phyloP scores from a whole-genome alignment of 2,797 vertebrate genomes.

The Loriculus beryllinus region DNA sequence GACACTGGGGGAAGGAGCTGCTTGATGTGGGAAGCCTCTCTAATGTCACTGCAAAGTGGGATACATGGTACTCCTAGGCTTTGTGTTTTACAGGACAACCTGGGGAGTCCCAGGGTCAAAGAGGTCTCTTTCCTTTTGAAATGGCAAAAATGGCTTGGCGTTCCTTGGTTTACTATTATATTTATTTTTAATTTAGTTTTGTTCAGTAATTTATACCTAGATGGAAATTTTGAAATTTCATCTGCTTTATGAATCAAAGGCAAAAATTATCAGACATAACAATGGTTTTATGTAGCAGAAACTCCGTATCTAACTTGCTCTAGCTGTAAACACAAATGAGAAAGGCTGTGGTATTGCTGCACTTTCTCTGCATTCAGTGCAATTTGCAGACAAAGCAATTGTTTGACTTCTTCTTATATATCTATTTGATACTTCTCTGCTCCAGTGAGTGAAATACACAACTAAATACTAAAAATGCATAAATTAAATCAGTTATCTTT shows the following conservation, averaged over 20 bases:
- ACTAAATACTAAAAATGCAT: background rate
- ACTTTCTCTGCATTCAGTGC: background rate
- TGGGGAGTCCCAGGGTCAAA: background rate
- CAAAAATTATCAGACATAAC: background rate
- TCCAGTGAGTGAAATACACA: background rate
- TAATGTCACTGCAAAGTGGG: background rate
- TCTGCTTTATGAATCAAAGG: background rate
- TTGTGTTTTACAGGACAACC: background rate
- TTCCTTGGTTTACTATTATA: background rate
- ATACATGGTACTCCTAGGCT: background rate
- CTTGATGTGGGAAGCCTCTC: background rate
- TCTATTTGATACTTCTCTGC: background rate
- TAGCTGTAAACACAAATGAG: background rate
- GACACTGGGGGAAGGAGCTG: background rate
- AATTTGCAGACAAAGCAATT: background rate
- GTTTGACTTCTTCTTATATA: background rate
- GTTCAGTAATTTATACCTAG: background rate
- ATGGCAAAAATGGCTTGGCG: background rate
- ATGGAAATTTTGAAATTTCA: background rate
- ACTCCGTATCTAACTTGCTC: rapidly evolving
- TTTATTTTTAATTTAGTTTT: background rate
- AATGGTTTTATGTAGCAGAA: background rate
- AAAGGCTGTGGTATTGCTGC: background rate
- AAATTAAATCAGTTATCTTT: background rate
- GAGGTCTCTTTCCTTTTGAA: background rate